phyloP scores from a whole-genome alignment of 2,113 vertebrate species.

The Carassius carassius region DNA sequence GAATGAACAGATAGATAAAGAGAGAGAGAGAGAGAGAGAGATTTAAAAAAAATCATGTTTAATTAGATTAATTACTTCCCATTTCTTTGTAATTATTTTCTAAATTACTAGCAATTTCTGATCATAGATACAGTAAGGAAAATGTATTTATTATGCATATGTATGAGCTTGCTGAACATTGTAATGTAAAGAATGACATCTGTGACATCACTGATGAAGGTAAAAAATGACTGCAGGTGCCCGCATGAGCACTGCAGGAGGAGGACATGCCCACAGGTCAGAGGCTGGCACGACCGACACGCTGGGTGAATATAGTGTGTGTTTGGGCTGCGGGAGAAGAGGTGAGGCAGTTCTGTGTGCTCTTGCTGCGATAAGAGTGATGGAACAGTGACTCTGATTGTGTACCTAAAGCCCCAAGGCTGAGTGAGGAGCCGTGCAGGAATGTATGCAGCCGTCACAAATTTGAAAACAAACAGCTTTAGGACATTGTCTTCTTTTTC shows the following conservation, averaged over 20 bases:
- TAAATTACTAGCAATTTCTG: no score
- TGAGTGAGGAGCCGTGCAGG: slow-evolving; percentile 66
- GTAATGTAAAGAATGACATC: not conserved
- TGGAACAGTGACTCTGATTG: slow-evolving; percentile 69
- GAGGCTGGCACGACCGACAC: slow-evolving; percentile 62
- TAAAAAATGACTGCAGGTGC: not conserved
- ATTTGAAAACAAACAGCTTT: slow-evolving; percentile 59
- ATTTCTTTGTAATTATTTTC: no score
- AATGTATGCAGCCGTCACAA: slow-evolving; percentile 60
- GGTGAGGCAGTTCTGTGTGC: slow-evolving; percentile 62
- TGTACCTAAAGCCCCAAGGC: slow-evolving; percentile 55
- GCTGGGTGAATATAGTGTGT: slow-evolving; percentile 72
- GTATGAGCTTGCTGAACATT: no score
- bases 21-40: no score
- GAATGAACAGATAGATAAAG: no score
- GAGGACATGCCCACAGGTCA: slow-evolving; percentile 38
- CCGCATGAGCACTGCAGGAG: not conserved
- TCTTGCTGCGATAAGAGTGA: slow-evolving; percentile 68
- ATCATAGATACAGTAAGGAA: no score
- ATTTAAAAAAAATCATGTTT: no score
- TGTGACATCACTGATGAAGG: not conserved
- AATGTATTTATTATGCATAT: no score
- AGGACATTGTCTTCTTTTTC: slow-evolving; percentile 30
- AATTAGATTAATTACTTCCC: no score
- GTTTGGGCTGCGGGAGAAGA: slow-evolving; percentile 71